Evolutionary conservation across 2,888 invertebrate genomes (phyloP).

Genomic region (Sericinus montela): DNA sequence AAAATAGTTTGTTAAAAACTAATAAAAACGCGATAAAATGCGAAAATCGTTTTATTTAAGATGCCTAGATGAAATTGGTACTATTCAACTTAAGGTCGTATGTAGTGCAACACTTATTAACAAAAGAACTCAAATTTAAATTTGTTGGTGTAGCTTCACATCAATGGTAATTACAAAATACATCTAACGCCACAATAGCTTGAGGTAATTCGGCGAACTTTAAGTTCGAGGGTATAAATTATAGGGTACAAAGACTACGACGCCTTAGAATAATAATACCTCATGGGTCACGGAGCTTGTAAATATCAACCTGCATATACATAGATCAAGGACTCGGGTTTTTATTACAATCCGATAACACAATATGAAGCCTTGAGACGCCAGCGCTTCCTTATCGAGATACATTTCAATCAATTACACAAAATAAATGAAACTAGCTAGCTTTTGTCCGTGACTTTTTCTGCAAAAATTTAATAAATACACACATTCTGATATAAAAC

Average conservation of each 20-base stretch:
- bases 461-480: too few relatives aligned
- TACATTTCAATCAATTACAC: background rate
- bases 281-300: slow-evolving; percentile 34
- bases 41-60: too few relatives aligned
- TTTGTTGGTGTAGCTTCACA: background rate
- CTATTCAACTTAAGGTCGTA: background rate
- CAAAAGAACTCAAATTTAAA: slow-evolving; percentile 18
- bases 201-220: slow-evolving; percentile 47
- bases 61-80: too few relatives aligned
- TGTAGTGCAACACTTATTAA: background rate
- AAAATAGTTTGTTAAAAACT: too few relatives aligned
- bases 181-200: slow-evolving; percentile 39
- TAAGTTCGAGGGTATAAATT: slow-evolving; percentile 28
- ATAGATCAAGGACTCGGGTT: slow-evolving; percentile 69
- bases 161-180: background rate
- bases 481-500: too few relatives aligned
- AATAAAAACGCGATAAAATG: too few relatives aligned
- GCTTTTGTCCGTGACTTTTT: too few relatives aligned
- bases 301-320: slow-evolving; percentile 51
- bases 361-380: slow-evolving; percentile 43
- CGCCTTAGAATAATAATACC: slow-evolving; percentile 52
- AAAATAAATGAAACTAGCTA: background rate
- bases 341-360: slow-evolving; percentile 45
- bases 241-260: slow-evolving; percentile 38
- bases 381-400: slow-evolving; percentile 23